Percentiles rank a stretch among this genome's conserved stretches.
Conservation (phyloP, 2,797 vertebrate species). For the Lates japonicus region DNA sequence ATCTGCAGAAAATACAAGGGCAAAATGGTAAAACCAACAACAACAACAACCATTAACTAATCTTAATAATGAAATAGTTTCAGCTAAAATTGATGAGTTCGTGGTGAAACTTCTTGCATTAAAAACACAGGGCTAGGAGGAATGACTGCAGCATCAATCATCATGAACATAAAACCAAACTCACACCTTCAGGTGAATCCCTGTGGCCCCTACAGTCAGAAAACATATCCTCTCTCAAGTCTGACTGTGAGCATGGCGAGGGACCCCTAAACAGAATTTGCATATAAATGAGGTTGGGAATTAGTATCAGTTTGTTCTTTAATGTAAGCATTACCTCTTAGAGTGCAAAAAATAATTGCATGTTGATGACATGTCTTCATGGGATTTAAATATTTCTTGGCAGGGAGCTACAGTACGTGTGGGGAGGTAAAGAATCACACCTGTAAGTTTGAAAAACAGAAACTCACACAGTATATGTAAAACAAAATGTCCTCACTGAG, state of each 20-base stretch:
- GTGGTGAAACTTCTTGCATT: conserved; percentile 12
- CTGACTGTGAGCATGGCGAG: conserved; percentile 40
- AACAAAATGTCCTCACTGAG: neutral
- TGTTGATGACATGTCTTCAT: conserved; percentile 39
- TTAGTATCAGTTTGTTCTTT: conserved; percentile 61
- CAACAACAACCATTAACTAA: conserved; percentile 11
- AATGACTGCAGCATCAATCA: conserved; percentile 57
- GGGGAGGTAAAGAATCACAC: neutral
- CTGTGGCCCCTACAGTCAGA: conserved; percentile 33
- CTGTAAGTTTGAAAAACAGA: neutral
- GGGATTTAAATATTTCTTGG: neutral
- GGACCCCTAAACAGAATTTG: conserved; percentile 59
- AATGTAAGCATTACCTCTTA: conserved; percentile 42
- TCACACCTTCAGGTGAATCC: conserved; percentile 52
- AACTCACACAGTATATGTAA: neutral
- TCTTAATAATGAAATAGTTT: conserved; percentile 35
- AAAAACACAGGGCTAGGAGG: conserved; percentile 16
- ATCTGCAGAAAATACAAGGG: conserved; percentile 10
- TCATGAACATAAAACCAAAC: conserved; percentile 51
- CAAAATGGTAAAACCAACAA: conserved; percentile 4
- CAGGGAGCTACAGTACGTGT: neutral
- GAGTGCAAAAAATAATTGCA: conserved; percentile 32
- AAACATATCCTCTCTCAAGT: conserved; percentile 48
- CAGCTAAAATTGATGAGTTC: neutral
- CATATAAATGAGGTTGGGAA: conserved; percentile 71